Evolutionary conservation across 2,888 invertebrate genomes (phyloP).

Genomic region (Lacanobia oleracea): DNA sequence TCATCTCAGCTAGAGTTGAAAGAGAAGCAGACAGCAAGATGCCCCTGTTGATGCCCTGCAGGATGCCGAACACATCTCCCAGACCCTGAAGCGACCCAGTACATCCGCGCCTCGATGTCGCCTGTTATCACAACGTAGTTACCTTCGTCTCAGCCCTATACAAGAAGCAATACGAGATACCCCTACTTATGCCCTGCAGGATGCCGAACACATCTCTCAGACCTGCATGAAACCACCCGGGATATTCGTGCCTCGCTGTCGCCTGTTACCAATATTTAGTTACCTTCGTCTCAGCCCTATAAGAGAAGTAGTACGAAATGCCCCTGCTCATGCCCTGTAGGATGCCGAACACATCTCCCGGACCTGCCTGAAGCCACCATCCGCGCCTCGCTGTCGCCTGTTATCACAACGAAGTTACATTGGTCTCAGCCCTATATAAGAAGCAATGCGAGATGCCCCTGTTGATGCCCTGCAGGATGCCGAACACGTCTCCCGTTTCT

Average conservation of each 20-base stretch:
- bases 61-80: conserved; percentile 88
- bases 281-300: conserved; percentile 88
- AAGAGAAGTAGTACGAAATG: conserved; percentile 88
- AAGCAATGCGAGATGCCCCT: conserved; percentile 87
- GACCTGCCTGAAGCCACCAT: conserved; percentile 87
- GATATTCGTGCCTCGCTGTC: conserved; percentile 89
- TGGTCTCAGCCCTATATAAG: conserved; percentile 88
- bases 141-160: conserved; percentile 89
- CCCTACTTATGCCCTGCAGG: conserved; percentile 86
- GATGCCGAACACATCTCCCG: conserved; percentile 89
- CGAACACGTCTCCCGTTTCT: conserved; percentile 87
- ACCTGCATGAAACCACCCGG: conserved; percentile 86
- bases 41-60: conserved; percentile 87
- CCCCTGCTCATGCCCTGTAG: conserved; percentile 88
- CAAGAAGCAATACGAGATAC: conserved; percentile 87
- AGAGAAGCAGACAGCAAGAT: conserved; percentile 87
- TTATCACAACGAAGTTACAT: conserved; percentile 86
- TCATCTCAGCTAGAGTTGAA: conserved; percentile 88
- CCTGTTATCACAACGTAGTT: conserved; percentile 86
- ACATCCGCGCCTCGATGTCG: conserved; percentile 89
- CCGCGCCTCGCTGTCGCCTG: conserved; percentile 88
- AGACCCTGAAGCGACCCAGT: conserved; percentile 89
- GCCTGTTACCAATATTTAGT: conserved; percentile 86
- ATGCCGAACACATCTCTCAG: conserved; percentile 89
- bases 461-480: conserved; percentile 88